Conservation (phyloP, 1,140 invertebrate species). For the Brevipalpus yothersi region DNA sequence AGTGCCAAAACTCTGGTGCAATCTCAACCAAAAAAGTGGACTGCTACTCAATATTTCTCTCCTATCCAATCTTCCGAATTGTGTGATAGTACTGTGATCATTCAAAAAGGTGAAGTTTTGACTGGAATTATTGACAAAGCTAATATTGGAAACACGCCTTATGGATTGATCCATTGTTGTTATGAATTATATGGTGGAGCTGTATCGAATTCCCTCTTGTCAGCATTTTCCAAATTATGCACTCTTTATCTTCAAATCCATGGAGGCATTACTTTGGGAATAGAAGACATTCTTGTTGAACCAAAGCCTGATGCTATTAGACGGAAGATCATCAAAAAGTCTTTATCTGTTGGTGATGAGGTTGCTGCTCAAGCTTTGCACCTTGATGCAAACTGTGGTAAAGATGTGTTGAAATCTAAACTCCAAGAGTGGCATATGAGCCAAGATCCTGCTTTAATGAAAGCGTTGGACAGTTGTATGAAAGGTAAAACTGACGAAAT, state of each 20-base stretch:
- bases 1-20: slow-evolving; percentile 25
- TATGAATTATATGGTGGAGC: slow-evolving; percentile 82
- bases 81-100: slow-evolving; percentile 73
- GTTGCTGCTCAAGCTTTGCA: slow-evolving; percentile 45
- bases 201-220: slow-evolving; percentile 51
- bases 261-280: slow-evolving; percentile 77
- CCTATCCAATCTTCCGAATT: slow-evolving; percentile 27
- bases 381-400: slow-evolving; percentile 28
- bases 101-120: slow-evolving; percentile 63
- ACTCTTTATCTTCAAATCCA: slow-evolving; percentile 57
- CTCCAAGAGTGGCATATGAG: slow-evolving; percentile 39
- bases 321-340: slow-evolving; percentile 37
- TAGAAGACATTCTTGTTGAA: slow-evolving; percentile 72
- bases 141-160: slow-evolving; percentile 81
- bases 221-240: slow-evolving; percentile 71
- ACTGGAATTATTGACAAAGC: slow-evolving; percentile 89
- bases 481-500: slow-evolving; percentile 51
- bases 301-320: slow-evolving; percentile 41
- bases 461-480: slow-evolving; percentile 57
- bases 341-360: slow-evolving; percentile 31
- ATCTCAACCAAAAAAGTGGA: slow-evolving; percentile 26
- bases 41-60: slow-evolving; percentile 26
- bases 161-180: slow-evolving; percentile 71
- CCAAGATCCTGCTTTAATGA: slow-evolving; percentile 45
- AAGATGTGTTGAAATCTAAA: slow-evolving; percentile 19